Percentiles rank a stretch among this genome's conserved stretches.
Conservation (phyloP, 2,113 vertebrate genomes). For the Illadopsis cleaveri region DNA sequence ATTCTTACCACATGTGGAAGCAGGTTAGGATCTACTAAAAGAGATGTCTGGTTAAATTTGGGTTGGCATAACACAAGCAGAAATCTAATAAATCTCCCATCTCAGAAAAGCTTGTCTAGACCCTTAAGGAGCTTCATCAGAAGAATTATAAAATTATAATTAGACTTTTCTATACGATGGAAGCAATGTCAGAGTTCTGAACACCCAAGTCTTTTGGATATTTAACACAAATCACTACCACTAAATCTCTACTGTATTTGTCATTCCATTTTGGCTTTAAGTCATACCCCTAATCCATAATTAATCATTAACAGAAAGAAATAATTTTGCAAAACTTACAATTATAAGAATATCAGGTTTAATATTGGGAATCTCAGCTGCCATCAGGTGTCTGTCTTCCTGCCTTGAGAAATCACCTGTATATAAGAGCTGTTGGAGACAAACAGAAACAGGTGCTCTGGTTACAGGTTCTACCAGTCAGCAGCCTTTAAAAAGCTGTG, state of each 20-base stretch:
- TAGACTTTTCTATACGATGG: background rate
- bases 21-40: background rate
- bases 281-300: background rate
- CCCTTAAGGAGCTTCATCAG: background rate
- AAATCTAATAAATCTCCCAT: background rate
- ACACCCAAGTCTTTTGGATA: background rate
- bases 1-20: background rate
- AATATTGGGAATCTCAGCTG: conserved; percentile 96
- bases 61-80: accelerated
- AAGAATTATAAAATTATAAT: background rate
- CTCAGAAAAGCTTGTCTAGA: background rate
- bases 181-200: background rate
- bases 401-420: conserved; percentile 98
- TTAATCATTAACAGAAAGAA: background rate
- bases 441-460: background rate
- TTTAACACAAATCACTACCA: background rate
- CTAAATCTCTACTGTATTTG: background rate
- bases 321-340: conserved; percentile 72
- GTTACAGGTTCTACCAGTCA: background rate
- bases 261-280: background rate
- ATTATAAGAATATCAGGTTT: conserved; percentile 98
- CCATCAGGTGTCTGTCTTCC: conserved; percentile 97
- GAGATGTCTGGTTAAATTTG: background rate
- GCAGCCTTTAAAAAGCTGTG: background rate
- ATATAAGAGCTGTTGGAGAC: conserved; percentile 85